Conservation (phyloP, 2,113 vertebrate genomes). For the Proterorhinus semilunaris region DNA sequence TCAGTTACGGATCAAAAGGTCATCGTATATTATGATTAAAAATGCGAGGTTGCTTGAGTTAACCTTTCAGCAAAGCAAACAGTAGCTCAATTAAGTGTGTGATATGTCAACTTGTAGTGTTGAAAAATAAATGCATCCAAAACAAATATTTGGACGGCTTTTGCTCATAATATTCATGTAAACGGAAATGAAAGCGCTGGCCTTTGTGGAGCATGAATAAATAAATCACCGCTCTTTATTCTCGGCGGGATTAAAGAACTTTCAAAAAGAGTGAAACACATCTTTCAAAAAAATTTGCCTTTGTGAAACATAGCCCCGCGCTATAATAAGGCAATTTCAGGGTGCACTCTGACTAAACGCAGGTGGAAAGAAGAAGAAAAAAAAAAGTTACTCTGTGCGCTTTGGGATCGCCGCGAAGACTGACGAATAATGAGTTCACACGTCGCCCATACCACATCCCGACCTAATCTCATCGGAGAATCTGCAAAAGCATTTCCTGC, state of each 20-base stretch:
- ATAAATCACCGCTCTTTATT: conserved; percentile 3
- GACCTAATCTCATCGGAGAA: conserved; percentile 61
- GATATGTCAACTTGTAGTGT: neutral
- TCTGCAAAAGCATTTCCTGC: conserved; percentile 61
- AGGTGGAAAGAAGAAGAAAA: conserved; percentile 8
- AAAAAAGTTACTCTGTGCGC: conserved; percentile 18
- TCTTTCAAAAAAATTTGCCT: conserved; percentile 21
- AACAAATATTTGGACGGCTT: neutral
- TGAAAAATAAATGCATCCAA: neutral
- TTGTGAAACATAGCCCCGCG: conserved; percentile 28
- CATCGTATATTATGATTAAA: too few species aligned
- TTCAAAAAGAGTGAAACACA: conserved; percentile 16
- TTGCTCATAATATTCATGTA: neutral
- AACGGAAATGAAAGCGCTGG: neutral
- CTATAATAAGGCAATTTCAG: conserved; percentile 14
- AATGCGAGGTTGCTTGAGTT: too few species aligned
- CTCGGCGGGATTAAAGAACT: conserved; percentile 2
- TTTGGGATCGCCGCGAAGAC: conserved; percentile 35
- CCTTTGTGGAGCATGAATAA: conserved; percentile 20
- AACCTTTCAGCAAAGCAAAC: too few species aligned
- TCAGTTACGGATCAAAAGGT: too few species aligned
- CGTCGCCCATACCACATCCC: conserved; percentile 29
- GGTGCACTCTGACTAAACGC: conserved; percentile 28
- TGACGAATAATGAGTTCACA: conserved; percentile 66
- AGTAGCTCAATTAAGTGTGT: neutral